phyloP scores from a whole-genome alignment of 92 coral and sea anemone species.

The Ricordea florida region DNA sequence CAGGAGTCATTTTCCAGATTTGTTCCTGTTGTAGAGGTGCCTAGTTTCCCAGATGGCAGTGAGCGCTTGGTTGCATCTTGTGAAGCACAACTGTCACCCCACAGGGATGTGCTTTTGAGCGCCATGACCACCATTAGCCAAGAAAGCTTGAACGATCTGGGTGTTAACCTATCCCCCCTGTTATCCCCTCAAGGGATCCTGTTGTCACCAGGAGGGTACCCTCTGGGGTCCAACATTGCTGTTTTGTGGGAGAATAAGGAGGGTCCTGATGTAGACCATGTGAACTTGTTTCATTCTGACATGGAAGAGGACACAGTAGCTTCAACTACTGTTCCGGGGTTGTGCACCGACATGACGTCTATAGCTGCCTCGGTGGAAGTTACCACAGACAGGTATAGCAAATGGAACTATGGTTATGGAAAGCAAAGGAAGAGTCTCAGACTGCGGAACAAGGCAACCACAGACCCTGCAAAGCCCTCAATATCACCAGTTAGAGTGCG shows the following conservation, averaged over 20 bases:
- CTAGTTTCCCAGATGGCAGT: slow-evolving; percentile 21
- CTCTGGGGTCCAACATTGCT: slow-evolving; percentile 4
- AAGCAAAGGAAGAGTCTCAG: not conserved
- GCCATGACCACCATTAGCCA: slow-evolving; percentile 45
- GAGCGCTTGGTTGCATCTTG: slow-evolving; percentile 26
- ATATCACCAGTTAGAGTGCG: not conserved
- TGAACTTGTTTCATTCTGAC: not conserved
- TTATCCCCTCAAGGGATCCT: slow-evolving; percentile 40
- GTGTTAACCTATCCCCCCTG: slow-evolving; percentile 57
- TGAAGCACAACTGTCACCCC: not conserved
- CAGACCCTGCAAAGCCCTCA: slow-evolving; percentile 7
- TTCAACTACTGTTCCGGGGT: not conserved
- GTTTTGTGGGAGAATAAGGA: slow-evolving; percentile 18
- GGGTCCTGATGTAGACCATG: not conserved
- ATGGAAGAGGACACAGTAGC: not conserved
- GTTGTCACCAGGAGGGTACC: slow-evolving; percentile 39
- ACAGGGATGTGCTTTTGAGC: not conserved
- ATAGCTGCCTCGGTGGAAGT: slow-evolving; percentile 77
- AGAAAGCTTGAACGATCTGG: slow-evolving; percentile 51
- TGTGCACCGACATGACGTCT: slow-evolving; percentile 54
- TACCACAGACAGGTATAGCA: slow-evolving; percentile 14
- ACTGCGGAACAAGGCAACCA: not conserved
- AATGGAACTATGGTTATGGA: not conserved
- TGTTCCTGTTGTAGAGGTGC: slow-evolving; percentile 15
- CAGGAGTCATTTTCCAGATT: not conserved